These are phyloP conservation scores for Picus viridis DNA, from an alignment of 2,797 vertebrate genomes.

Conservation along the genomic window DNA sequence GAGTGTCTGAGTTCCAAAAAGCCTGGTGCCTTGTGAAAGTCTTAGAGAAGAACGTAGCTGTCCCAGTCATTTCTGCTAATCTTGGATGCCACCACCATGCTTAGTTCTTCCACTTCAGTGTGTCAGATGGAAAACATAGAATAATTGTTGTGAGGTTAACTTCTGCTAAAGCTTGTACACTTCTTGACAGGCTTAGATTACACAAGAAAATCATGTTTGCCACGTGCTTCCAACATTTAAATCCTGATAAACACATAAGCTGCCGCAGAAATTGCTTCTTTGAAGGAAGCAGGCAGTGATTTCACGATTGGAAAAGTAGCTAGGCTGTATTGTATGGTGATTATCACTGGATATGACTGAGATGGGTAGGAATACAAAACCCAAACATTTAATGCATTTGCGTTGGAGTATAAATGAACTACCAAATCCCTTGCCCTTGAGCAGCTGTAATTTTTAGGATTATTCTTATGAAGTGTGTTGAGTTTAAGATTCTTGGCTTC, in stretches of 20 bases:
- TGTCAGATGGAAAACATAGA: not conserved
- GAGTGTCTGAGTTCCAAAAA: not conserved
- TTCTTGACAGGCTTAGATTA: not conserved
- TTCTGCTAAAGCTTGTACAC: not conserved
- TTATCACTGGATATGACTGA: not conserved
- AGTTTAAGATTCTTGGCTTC: conserved; percentile 38
- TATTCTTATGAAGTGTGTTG: conserved; percentile 37
- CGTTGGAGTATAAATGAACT: conserved; percentile 8
- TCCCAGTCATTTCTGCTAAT: not conserved
- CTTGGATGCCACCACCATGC: not conserved
- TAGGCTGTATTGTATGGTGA: not conserved
- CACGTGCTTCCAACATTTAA: not conserved
- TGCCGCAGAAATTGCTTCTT: conserved; percentile 21
- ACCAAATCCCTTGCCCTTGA: not conserved
- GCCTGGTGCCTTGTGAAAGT: not conserved
- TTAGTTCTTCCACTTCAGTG: not conserved
- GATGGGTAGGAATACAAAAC: not conserved
- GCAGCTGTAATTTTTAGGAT: conserved; percentile 43
- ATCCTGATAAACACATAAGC: not conserved
- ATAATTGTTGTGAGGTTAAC: not conserved
- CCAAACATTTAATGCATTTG: conserved; percentile 29
- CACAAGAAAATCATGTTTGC: conserved; percentile 29
- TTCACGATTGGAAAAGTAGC: conserved; percentile 17
- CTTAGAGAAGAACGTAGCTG: not conserved
- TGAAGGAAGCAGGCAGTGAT: not conserved